These are phyloP conservation scores for Pseudomugil tenellus DNA, from an alignment of 2,797 vertebrate species.

Conservation along the genomic window DNA sequence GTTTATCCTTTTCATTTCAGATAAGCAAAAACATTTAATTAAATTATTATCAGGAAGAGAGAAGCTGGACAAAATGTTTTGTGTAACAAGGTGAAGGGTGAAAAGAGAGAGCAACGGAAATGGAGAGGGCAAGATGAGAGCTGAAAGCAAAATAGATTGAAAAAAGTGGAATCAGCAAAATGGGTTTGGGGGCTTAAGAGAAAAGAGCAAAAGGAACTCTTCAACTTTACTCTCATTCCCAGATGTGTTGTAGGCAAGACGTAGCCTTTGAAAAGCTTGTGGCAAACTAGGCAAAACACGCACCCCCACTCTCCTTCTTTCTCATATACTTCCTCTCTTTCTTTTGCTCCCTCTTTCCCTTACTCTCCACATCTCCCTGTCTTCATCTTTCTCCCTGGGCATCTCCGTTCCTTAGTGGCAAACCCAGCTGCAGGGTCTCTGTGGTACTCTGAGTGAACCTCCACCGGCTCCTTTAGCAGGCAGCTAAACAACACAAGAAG, in stretches of 20 bases:
- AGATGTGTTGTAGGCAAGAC: conserved; percentile 81
- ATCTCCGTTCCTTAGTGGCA: conserved; percentile 80
- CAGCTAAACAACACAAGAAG: conserved; percentile 61
- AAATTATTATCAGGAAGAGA: conserved; percentile 56
- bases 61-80: conserved; percentile 58
- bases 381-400: conserved; percentile 79
- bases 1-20: conserved; percentile 38
- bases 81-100: conserved; percentile 42
- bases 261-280: conserved; percentile 84
- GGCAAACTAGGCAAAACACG: conserved; percentile 73
- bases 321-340: conserved; percentile 50
- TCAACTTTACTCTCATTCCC: conserved; percentile 83
- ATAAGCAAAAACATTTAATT: conserved; percentile 49
- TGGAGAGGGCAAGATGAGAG: conserved; percentile 17
- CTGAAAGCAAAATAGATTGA: conserved; percentile 34
- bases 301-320: conserved; percentile 47
- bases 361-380: conserved; percentile 56
- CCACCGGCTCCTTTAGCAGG: conserved; percentile 58
- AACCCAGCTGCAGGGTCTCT: conserved; percentile 75
- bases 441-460: conserved; percentile 81
- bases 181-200: conserved; percentile 51
- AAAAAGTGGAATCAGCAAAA: conserved; percentile 64
- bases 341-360: conserved; percentile 51
- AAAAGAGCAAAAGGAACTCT: conserved; percentile 75
- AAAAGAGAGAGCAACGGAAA: conserved; percentile 4